phyloP scores from a whole-genome alignment of 92 coral and sea anemone genomes.

The Porites divaricata region DNA sequence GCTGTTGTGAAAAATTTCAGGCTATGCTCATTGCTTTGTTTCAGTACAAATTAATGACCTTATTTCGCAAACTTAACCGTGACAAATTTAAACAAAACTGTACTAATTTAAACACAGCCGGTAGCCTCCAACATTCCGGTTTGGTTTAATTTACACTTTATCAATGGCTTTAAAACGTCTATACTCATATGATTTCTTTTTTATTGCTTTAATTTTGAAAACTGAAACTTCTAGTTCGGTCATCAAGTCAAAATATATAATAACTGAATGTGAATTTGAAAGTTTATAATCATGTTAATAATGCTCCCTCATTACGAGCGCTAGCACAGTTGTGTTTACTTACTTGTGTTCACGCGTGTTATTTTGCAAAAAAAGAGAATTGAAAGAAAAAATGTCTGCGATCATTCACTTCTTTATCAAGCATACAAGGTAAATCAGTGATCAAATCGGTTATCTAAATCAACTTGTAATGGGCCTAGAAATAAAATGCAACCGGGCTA shows the following conservation, averaged over 20 bases:
- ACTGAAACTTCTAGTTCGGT: not conserved
- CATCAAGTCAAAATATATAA: no score
- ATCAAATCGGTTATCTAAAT: not conserved
- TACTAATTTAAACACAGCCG: constrained; percentile 30
- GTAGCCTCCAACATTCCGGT: not conserved
- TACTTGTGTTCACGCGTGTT: constrained; percentile 7
- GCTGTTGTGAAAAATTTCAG: not conserved
- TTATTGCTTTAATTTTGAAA: not conserved
- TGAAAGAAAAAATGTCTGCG: no score
- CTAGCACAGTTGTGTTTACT: not conserved
- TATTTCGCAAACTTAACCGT: not conserved
- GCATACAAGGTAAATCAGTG: not conserved
- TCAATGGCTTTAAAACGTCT: constrained; percentile 3
- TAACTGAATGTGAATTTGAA: not conserved
- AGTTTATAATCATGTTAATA: not conserved
- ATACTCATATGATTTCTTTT: not conserved
- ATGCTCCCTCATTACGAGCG: not conserved
- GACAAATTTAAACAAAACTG: not conserved
- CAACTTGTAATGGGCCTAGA: not conserved
- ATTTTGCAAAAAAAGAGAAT: not conserved
- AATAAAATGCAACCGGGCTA: no score
- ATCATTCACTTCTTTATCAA: not conserved
- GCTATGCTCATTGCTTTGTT: not conserved
- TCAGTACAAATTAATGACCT: not conserved
- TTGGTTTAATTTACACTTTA: constrained; percentile 1